Percentiles rank a stretch among this genome's conserved stretches.
phyloP scores from a whole-genome alignment of 2,888 invertebrate species.

The Sepioteuthis lessoniana region DNA sequence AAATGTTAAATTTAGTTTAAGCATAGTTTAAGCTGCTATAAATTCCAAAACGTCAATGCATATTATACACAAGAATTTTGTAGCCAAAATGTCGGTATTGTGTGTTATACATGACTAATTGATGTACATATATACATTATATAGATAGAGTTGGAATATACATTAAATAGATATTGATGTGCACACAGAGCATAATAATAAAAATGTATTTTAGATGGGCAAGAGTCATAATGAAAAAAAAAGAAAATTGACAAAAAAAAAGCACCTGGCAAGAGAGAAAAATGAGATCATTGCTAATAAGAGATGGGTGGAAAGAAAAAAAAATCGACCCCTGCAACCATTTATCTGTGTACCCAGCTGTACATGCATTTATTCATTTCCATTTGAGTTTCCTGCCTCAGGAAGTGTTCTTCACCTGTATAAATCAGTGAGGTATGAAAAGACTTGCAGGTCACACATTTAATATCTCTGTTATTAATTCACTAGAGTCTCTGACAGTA shows the following conservation, averaged over 20 bases:
- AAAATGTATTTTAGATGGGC: neutral
- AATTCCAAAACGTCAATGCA: too few species aligned
- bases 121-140: too few species aligned
- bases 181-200: neutral
- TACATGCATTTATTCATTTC: neutral
- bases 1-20: too few species aligned
- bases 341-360: neutral
- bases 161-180: too few species aligned
- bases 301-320: neutral
- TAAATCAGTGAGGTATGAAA: neutral
- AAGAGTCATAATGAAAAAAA: too few species aligned
- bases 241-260: neutral
- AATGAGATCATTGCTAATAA: neutral
- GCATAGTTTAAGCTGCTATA: too few species aligned
- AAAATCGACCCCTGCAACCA: neutral
- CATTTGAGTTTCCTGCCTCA: neutral
- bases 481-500: neutral
- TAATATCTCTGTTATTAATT: neutral
- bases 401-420: neutral
- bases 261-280: neutral
- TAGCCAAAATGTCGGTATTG: too few species aligned
- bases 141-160: too few species aligned
- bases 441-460: neutral
- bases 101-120: too few species aligned
- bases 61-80: too few species aligned